These are phyloP conservation scores for Muntiacus reevesi DNA, from an alignment of 2,113 vertebrate genomes.

Conservation along the genomic window DNA sequence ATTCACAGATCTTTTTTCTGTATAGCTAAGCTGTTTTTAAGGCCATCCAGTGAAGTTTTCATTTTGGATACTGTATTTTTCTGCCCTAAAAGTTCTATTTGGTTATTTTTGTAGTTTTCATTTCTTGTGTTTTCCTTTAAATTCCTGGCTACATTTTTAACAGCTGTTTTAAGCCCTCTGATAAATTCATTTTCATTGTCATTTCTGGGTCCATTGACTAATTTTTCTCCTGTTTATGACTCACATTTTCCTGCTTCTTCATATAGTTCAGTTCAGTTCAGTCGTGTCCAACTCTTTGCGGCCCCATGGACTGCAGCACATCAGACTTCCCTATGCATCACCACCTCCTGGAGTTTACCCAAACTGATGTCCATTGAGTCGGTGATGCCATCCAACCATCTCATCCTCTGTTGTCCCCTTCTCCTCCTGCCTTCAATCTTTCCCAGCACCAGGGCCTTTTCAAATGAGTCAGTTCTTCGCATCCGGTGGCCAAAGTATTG, in stretches of 20 bases:
- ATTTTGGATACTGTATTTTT: not conserved
- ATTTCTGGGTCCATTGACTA: not conserved
- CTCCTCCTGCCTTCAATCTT: not conserved
- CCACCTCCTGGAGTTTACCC: not conserved
- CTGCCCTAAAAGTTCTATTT: not conserved
- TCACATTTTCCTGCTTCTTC: not conserved
- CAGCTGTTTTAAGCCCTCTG: not conserved
- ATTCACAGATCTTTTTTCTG: not conserved
- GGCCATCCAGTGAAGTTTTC: not conserved
- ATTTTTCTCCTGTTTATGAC: not conserved
- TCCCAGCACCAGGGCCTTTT: not conserved
- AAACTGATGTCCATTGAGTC: not conserved
- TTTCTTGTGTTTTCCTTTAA: conserved; percentile 1
- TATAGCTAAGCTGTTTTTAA: not conserved
- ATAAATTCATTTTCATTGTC: not conserved
- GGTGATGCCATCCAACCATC: not conserved
- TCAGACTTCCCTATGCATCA: not conserved
- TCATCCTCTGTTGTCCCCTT: not conserved
- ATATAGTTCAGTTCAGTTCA: not conserved
- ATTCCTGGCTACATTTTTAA: not conserved
- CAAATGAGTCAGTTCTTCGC: not conserved
- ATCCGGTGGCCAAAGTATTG: not conserved
- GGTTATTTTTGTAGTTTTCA: not conserved
- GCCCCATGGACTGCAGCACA: not conserved
- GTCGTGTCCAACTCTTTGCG: rapidly evolving